Evolutionary conservation across 2,888 invertebrate species (phyloP), one percentile per base, ranked within the genome.

Genomic region (Trichacis sp.): DNA sequence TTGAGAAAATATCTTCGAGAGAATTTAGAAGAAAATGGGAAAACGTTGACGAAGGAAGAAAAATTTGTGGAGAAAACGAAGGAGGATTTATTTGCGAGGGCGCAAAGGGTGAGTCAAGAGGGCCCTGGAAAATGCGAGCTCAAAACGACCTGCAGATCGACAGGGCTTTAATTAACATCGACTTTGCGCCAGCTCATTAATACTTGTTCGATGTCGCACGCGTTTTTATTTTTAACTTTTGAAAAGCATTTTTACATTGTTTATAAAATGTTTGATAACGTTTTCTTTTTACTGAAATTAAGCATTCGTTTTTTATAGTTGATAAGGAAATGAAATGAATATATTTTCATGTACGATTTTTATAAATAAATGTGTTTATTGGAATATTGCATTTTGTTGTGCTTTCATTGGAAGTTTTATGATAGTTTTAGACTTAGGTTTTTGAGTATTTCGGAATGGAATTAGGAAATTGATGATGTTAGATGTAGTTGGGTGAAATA

Each of bases 1-100:
- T 58, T 64, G 18, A 54, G 58, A 17, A 64, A 64, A 58, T 63
- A 45, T 11, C 38, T 54, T 14, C 48, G 54, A 38, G 49, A 51
- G 9, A 53, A 57, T 50, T 40, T 63, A 18, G 49, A 49, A 50
- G 58, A 63, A 14, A 45, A 45, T 19, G 17, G 19, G 40, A 43
- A 50, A 1, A 46, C 52, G 2, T 38, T 53, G n/a, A 19, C 62
- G 42, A 63, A 58, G 14, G 33, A 15, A 8, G 63, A 64, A 38
- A 57, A 64, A 36, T 4, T 11, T 30, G 38, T 2, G 30, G n/a
- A 30, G 18, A 46, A 56, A 8, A 48, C 12, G 11, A 42, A 30
- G 42, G 53, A 52, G 2, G 52, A 52, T 46, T 43, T 52, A 6
- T 15, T 42, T 29, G 19, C 12, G n/a, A 56, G 52, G 43, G 43